A percentile compares a stretch with the other conserved stretches of the same genome.
Evolutionary conservation across 1,140 invertebrate genomes (phyloP).

Genomic region (Aphaenogaster floridana): DNA sequence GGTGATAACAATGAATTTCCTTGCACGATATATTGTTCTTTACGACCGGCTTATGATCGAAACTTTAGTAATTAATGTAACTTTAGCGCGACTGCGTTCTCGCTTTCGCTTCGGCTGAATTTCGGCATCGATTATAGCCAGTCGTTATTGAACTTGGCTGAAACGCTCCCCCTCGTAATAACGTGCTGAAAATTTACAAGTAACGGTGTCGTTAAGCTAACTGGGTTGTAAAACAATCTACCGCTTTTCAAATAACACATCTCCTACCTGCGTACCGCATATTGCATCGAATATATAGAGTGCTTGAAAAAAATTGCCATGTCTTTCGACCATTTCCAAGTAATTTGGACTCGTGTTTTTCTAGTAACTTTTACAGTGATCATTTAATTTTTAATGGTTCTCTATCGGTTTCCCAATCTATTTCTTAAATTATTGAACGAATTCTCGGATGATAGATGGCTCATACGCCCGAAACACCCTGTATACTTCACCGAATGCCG

Average conservation of each 20-base stretch:
- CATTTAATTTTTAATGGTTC: not conserved
- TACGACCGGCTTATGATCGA: slow-evolving; percentile 52
- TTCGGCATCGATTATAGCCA: slow-evolving; percentile 24
- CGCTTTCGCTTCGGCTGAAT: slow-evolving; percentile 49
- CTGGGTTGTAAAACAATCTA: slow-evolving; percentile 37
- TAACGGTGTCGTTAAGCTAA: slow-evolving; percentile 41
- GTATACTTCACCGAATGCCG: slow-evolving; percentile 28
- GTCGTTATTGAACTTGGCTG: slow-evolving; percentile 53
- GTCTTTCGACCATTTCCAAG: not conserved
- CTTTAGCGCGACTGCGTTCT: slow-evolving; percentile 22
- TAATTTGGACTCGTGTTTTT: not conserved
- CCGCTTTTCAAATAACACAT: not conserved
- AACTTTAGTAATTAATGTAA: slow-evolving; percentile 69
- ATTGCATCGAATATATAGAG: slow-evolving; percentile 5
- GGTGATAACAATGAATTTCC: slow-evolving; percentile 24
- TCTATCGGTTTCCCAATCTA: not conserved
- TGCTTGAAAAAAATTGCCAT: not conserved
- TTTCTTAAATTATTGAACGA: not conserved
- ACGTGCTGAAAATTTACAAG: slow-evolving; percentile 41
- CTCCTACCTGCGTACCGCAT: not conserved
- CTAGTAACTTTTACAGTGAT: not conserved
- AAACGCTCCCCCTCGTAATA: not conserved
- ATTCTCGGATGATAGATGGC: not conserved
- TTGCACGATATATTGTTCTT: slow-evolving; percentile 43
- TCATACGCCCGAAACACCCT: slow-evolving; percentile 4